These are phyloP conservation scores for Drosophila neocordata DNA, from an alignment of 1,140 invertebrate species.

Conservation along the genomic window DNA sequence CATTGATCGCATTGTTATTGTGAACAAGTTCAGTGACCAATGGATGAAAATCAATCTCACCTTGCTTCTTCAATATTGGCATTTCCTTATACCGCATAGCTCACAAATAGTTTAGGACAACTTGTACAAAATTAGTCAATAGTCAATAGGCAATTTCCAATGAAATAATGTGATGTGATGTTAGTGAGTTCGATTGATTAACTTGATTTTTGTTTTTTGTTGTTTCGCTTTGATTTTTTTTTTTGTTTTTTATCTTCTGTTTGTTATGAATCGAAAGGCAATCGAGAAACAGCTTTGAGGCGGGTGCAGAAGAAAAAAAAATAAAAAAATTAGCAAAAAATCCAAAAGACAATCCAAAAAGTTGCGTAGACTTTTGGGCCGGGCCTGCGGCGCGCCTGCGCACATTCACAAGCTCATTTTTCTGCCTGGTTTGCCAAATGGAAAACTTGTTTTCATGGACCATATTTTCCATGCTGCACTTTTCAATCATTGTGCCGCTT, in stretches of 20 bases:
- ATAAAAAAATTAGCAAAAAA: too few relatives aligned
- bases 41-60: conserved; percentile 8
- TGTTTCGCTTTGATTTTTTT: background rate
- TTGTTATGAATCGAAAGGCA: conserved; percentile 29
- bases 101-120: conserved; percentile 7
- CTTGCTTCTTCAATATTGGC: conserved; percentile 26
- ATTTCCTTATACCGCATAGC: conserved; percentile 53
- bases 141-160: conserved; percentile 52
- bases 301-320: background rate
- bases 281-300: conserved; percentile 28
- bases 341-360: conserved; percentile 29
- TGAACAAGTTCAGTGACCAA: conserved; percentile 30
- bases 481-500: background rate
- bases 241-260: background rate
- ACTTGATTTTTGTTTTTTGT: conserved; percentile 25
- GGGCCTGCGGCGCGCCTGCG: conserved; percentile 34
- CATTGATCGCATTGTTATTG: too few relatives aligned
- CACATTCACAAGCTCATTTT: conserved; percentile 9
- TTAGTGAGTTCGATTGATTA: conserved; percentile 58
- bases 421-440: conserved; percentile 54
- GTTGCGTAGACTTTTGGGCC: conserved; percentile 29
- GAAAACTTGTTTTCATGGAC: conserved; percentile 44
- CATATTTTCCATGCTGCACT: conserved; percentile 14
- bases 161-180: conserved; percentile 62
- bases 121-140: conserved; percentile 16